phyloP scores from a whole-genome alignment of 1,140 invertebrate genomes.

The Drosophila suzukii region DNA sequence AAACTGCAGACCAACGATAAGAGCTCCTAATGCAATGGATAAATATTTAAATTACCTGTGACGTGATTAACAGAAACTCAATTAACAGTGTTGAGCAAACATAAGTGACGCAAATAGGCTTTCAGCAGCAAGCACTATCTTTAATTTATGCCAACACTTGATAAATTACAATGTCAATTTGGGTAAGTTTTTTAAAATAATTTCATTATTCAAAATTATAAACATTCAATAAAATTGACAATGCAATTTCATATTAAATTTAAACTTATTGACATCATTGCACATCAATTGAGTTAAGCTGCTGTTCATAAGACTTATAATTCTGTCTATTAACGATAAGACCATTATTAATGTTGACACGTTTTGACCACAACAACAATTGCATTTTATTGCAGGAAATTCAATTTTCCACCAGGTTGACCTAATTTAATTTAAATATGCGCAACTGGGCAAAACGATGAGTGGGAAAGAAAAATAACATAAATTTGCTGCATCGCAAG shows the following conservation, averaged over 20 bases:
- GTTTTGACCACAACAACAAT: constrained; percentile 34
- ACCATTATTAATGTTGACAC: constrained; percentile 19
- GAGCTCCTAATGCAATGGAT: constrained; percentile 15
- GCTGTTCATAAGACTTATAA: neutral
- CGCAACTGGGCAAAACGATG: constrained; percentile 2
- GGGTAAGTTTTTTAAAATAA: too few species aligned
- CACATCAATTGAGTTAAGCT: neutral
- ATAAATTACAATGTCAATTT: too few species aligned
- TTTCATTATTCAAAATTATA: too few species aligned
- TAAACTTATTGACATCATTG: neutral
- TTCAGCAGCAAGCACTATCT: neutral
- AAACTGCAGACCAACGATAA: constrained; percentile 7
- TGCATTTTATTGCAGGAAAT: constrained; percentile 54
- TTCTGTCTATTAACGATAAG: constrained; percentile 9
- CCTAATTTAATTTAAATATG: constrained; percentile 49
- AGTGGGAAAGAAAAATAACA: constrained; percentile 16
- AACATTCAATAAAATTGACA: too few species aligned
- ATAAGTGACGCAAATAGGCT: constrained; percentile 12
- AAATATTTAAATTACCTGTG: constrained; percentile 38
- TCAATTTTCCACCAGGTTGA: constrained; percentile 59
- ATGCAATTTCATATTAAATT: neutral
- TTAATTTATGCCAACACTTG: constrained; percentile 4
- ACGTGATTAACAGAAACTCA: constrained; percentile 26
- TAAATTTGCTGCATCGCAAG: constrained; percentile 3
- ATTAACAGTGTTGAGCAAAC: constrained; percentile 18